These are phyloP conservation scores for Chrysocyon brachyurus DNA, from an alignment of 2,797 vertebrate genomes.

Conservation along the genomic window DNA sequence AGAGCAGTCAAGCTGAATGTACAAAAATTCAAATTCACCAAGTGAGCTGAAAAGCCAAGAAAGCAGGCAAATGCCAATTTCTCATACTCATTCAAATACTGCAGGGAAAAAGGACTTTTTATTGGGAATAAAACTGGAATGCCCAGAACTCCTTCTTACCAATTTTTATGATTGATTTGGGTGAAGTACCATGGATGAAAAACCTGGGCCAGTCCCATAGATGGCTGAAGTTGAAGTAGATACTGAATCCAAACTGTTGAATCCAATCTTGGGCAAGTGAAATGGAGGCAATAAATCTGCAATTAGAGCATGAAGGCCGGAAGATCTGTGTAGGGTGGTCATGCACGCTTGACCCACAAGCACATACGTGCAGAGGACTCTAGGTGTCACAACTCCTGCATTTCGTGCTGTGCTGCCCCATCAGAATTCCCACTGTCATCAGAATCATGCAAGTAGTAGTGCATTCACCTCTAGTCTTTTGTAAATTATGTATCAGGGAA, in stretches of 20 bases:
- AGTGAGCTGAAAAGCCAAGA: constrained; percentile 12
- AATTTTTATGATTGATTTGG: neutral
- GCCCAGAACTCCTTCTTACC: neutral
- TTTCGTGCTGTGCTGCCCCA: neutral
- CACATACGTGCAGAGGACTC: neutral
- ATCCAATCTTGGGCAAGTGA: neutral
- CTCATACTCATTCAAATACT: neutral
- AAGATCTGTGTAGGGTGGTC: neutral
- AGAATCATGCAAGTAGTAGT: neutral
- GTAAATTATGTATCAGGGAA: neutral
- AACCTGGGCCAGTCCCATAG: neutral
- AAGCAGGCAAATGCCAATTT: neutral
- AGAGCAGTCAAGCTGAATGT: neutral
- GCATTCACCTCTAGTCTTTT: neutral
- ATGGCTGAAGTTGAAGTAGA: neutral
- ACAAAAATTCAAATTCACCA: neutral
- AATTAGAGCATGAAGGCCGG: neutral
- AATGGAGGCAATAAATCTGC: neutral
- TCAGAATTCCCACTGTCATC: neutral
- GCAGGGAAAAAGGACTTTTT: neutral
- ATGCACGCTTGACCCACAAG: accelerated
- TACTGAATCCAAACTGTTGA: neutral
- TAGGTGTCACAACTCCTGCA: neutral
- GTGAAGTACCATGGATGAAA: neutral
- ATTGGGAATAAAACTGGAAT: neutral